Evolutionary conservation across 2,113 vertebrate genomes (phyloP).

Genomic region (Electrona antarctica): DNA sequence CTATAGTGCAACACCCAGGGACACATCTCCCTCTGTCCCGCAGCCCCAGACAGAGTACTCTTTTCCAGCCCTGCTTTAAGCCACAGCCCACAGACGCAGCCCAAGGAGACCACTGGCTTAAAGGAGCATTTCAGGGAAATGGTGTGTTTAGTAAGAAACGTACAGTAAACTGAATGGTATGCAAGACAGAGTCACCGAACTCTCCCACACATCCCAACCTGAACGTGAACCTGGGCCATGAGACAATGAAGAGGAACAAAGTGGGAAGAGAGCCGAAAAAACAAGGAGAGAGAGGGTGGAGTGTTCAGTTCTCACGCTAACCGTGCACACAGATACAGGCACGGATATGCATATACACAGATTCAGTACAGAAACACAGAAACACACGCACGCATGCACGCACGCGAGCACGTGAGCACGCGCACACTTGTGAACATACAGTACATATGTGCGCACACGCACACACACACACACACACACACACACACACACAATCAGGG

Average conservation of each 20-base stretch:
- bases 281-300: conserved; percentile 19
- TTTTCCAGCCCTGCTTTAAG: not conserved
- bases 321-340: too few relatives aligned
- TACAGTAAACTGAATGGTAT: not conserved
- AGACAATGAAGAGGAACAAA: conserved; percentile 32
- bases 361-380: not conserved
- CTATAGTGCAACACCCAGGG: not conserved
- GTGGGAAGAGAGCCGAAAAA: conserved; percentile 5
- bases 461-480: conserved; percentile 25
- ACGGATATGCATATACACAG: too few relatives aligned
- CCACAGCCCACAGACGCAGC: not conserved
- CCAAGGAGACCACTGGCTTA: not conserved
- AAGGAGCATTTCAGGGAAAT: conserved; percentile 16
- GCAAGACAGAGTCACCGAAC: conserved; percentile 1
- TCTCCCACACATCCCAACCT: conserved; percentile 19
- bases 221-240: conserved; percentile 27
- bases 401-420: not conserved
- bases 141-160: conserved; percentile 1
- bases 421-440: not conserved
- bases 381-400: not conserved
- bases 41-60: not conserved
- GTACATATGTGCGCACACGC: conserved; percentile 24
- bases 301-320: conserved; percentile 5
- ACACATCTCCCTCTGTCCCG: not conserved
- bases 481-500: conserved; percentile 70